These are phyloP conservation scores for Drosophila tanythrix DNA, from an alignment of 2,888 invertebrate genomes.

Conservation along the genomic window DNA sequence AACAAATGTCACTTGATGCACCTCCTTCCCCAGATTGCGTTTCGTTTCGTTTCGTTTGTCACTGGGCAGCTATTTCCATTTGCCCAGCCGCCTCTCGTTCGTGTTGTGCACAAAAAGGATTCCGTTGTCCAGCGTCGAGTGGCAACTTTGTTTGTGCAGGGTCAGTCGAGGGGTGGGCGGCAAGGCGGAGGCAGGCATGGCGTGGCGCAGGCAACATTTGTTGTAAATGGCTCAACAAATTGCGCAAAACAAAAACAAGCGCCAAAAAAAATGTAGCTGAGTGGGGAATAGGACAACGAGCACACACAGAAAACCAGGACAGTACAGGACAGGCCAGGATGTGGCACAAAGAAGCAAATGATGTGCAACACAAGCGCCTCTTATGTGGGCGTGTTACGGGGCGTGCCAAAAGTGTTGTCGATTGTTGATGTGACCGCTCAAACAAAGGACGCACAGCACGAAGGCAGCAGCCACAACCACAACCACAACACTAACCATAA, in stretches of 20 bases:
- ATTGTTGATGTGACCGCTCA: constrained; percentile 45
- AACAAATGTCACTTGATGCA: constrained; percentile 66
- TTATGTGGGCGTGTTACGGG: constrained; percentile 48
- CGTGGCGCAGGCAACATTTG: constrained; percentile 59
- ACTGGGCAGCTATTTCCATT: constrained; percentile 51
- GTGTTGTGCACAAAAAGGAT: constrained; percentile 64
- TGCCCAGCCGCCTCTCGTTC: not conserved
- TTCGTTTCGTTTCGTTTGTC: constrained; percentile 49
- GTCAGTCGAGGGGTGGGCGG: constrained; percentile 1
- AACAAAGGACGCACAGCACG: constrained; percentile 17
- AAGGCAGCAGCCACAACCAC: not conserved
- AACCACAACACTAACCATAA: not conserved
- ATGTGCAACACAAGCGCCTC: constrained; percentile 59
- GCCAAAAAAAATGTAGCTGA: constrained; percentile 22
- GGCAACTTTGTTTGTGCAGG: constrained; percentile 33
- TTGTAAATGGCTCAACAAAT: constrained; percentile 68
- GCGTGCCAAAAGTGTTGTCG: constrained; percentile 43
- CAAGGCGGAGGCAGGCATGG: not conserved
- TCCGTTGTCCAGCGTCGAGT: constrained; percentile 60
- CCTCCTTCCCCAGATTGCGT: constrained; percentile 5
- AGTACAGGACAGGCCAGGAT: constrained; percentile 14
- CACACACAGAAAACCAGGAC: constrained; percentile 6
- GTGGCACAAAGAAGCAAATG: constrained; percentile 49
- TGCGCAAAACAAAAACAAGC: constrained; percentile 58
- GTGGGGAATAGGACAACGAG: constrained; percentile 1